phyloP scores from a whole-genome alignment of 2,888 invertebrate species.

The Mimachlamys varia region DNA sequence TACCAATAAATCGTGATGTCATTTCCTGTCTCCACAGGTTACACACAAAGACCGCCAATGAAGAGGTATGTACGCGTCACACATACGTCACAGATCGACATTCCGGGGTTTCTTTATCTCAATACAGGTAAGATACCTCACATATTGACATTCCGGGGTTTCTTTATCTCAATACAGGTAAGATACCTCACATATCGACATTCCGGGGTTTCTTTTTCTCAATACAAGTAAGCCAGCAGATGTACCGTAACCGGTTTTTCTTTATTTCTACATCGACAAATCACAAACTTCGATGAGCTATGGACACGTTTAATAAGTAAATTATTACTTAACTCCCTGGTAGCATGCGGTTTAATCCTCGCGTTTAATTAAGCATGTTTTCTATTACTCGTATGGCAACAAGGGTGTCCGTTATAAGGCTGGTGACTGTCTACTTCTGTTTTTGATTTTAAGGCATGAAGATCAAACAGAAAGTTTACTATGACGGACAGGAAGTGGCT shows the following conservation, averaged over 20 bases:
- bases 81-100: not conserved
- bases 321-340: too few species aligned
- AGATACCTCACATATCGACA: not conserved
- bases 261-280: too few species aligned
- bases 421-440: too few species aligned
- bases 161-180: conserved; percentile 18
- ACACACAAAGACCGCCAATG: not conserved
- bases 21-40: not conserved
- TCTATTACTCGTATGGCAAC: too few species aligned
- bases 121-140: not conserved
- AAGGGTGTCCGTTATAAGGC: too few species aligned
- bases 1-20: not conserved
- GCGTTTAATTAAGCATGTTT: too few species aligned
- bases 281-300: too few species aligned
- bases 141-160: not conserved
- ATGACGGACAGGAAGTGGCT: not conserved
- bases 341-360: too few species aligned
- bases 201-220: not conserved
- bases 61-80: not conserved
- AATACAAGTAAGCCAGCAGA: not conserved
- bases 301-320: too few species aligned
- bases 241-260: too few species aligned
- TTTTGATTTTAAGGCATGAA: not conserved
- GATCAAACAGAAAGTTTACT: conserved; percentile 15
- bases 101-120: not conserved